A percentile compares a stretch with the other conserved stretches of the same genome.
Evolutionary conservation across 2,888 invertebrate species (phyloP).

Genomic region (Leucophenga maculata): DNA sequence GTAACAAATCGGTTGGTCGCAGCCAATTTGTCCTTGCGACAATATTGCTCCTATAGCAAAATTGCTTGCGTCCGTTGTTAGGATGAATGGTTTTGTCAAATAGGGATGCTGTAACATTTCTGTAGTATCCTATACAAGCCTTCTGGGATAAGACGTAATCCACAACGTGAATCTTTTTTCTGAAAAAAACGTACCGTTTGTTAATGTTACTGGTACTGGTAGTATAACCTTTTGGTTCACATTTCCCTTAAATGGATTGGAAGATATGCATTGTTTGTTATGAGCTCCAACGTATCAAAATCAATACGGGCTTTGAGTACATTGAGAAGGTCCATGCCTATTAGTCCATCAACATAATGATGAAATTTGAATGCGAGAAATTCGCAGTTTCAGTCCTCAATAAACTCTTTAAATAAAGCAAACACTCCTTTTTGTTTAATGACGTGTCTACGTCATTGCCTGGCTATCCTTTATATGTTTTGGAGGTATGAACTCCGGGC

Average conservation of each 20-base stretch:
- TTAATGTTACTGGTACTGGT: too few species aligned
- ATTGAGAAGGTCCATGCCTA: not conserved
- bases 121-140: too few species aligned
- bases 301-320: not conserved
- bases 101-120: constrained; percentile 31
- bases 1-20: constrained; percentile 25
- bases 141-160: too few species aligned
- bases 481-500: constrained; percentile 16
- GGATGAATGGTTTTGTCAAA: constrained; percentile 37
- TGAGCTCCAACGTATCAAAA: too few species aligned
- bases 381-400: not conserved
- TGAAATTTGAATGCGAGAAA: not conserved
- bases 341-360: not conserved
- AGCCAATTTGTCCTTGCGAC: constrained; percentile 26
- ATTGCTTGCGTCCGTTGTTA: constrained; percentile 38
- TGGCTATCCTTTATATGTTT: too few species aligned
- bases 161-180: constrained; percentile 24
- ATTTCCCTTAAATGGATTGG: constrained; percentile 9
- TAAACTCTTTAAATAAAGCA: not conserved
- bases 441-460: too few species aligned
- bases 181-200: too few species aligned
- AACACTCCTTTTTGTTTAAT: constrained; percentile 4
- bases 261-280: too few species aligned
- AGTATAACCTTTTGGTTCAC: too few species aligned
- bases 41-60: constrained; percentile 38